Base-by-base conservation (phyloP, 30 jellyfish, hydroid and myxozoan genomes). In the Clytia hemisphaerica region DNA sequence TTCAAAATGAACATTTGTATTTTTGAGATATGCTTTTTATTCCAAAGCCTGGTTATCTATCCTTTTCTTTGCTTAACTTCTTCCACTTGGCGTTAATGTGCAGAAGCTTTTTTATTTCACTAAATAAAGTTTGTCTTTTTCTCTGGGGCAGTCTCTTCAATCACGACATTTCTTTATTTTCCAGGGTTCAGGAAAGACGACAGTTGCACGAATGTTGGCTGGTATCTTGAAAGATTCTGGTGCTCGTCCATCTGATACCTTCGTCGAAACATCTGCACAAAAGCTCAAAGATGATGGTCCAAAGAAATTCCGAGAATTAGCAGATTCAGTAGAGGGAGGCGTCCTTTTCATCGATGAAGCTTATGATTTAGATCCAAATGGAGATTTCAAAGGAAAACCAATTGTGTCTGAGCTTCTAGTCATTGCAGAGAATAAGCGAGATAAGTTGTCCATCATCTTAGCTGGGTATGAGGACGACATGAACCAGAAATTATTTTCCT, bases 151-250 rank as follows among this genome's bases (percentile, higher is more conserved):
- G n/a, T n/a, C n/a, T n/a, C n/a, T n/a, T n/a, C n/a, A n/a, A n/a
- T n/a, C n/a, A n/a, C n/a, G n/a, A 40, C n/a, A 2, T 46, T 9
- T 46, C 24, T 4, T 2, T 2, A 46, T 46, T 46, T 46, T 46
- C 60, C 60, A 60, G 73, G 73, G 73, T 60, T 60, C 73, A 10
- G 73, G 73, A 14, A 60, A 60, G 59, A 60, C 73, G 9, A 60
- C 73, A 60, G 73, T 60, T 18, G 73, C 73, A 60, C 9, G 73
- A 60, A 28, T 60, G 47, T 40, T 60, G 44, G 73, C 73, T 10
- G 73, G 18, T 14, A 60, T 60, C 34, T 40, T 60, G 14, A 60
- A 60, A 60, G 73, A 60, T 27, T 28, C 60, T 60, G 73, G 73
- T 28, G 53, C 47, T 15, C 44, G 73, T 27, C 47, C 59, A 21